Base-by-base conservation (phyloP, 2,113 vertebrate genomes). In the Saguinus imperator region DNA sequence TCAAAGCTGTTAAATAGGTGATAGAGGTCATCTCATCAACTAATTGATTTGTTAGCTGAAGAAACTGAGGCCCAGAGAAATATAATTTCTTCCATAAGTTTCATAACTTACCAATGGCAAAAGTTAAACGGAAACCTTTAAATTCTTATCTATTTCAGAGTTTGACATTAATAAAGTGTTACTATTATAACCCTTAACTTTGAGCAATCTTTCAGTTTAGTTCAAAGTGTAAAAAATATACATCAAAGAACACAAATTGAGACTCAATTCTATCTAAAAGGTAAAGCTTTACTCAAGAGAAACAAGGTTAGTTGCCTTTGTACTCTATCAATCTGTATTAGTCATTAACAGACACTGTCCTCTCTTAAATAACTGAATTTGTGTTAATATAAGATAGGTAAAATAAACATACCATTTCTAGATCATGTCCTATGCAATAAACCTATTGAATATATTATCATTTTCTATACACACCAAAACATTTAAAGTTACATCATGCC, bases 241-340 rank as follows among this genome's bases (percentile, higher is more conserved):
- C n/a, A 82, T 23, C 66, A 81, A 64, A 94, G 55, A 55, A 50
- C 27, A 91, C n/a, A 95, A 87, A 90, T 29, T 80, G 66, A 87
- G 17, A 92, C 29, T 70, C 27, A 79, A 64, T 35, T 8, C 25
- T 29, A 52, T 64, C 23, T 89, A 92, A 84, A 93, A 86, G 35
- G 64, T 55, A 89, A 87, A 92, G 18, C 45, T 89, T 73, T 79
- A 64, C 20, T 11, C 50, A 88, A 58, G 37, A 89, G 40, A 82
- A 94, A 45, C 5, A 64, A 75, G 29, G 32, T 64, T 93, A 58
- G 43, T 55, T 70, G 45, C 10, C 77, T 96, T 89, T 77, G 23
- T 70, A 50, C 2, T 21, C 14, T 87, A 57, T 95, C 16, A 91
- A 16, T 73, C 61, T 58, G 14, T 50, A 77, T 32, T 43, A 91